A percentile compares a stretch with the other conserved stretches of the same genome.
Conservation (phyloP, 2,888 invertebrate species). For the Celastrina argiolus region DNA sequence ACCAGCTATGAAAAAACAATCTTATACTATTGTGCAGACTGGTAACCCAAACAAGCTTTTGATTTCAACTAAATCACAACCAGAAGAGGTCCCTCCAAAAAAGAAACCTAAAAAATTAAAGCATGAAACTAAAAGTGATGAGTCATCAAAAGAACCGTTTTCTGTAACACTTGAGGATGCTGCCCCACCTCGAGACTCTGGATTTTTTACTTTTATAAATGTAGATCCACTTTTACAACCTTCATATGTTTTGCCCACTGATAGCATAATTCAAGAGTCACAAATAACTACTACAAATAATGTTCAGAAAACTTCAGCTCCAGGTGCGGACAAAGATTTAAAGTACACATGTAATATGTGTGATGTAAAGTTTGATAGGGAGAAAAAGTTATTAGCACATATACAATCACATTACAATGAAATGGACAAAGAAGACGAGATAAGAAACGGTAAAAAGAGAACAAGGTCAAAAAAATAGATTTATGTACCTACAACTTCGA, state of each 20-base stretch:
- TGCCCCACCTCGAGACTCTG: constrained; percentile 47
- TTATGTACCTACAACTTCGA: no score
- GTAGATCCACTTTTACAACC: constrained; percentile 66
- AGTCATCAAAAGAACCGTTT: constrained; percentile 41
- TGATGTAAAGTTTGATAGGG: constrained; percentile 55
- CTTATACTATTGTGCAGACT: constrained; percentile 66
- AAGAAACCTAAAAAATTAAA: constrained; percentile 49
- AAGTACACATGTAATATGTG: constrained; percentile 66
- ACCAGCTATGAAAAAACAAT: constrained; percentile 66
- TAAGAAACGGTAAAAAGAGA: constrained; percentile 37
- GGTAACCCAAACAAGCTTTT: constrained; percentile 66
- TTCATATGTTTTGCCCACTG: constrained; percentile 63
- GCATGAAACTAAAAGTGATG: constrained; percentile 32
- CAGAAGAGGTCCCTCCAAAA: constrained; percentile 43
- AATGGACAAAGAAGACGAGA: constrained; percentile 59
- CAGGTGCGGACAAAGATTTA: constrained; percentile 38
- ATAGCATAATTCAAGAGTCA: constrained; percentile 67
- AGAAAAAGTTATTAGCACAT: constrained; percentile 64
- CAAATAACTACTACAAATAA: constrained; percentile 64
- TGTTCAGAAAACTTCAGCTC: constrained; percentile 36
- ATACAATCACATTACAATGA: constrained; percentile 64
- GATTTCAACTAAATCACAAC: constrained; percentile 62
- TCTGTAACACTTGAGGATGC: constrained; percentile 51
- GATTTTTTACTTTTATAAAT: constrained; percentile 67
- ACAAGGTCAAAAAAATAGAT: background rate